phyloP scores from a whole-genome alignment of 2,797 vertebrate species.

The Zalophus californianus region DNA sequence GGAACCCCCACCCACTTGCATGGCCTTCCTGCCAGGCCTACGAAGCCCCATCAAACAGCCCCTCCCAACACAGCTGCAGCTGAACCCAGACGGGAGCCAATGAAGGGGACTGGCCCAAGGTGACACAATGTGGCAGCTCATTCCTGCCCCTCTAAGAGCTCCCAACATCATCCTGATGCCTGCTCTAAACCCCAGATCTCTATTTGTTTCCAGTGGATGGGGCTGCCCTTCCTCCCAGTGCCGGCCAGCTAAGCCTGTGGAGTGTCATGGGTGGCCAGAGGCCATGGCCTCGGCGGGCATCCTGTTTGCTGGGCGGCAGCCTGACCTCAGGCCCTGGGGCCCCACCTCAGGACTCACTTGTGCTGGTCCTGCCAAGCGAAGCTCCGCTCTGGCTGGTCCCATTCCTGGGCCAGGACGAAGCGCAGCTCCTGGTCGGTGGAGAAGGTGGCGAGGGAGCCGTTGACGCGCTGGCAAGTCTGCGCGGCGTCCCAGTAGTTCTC shows the following conservation, averaged over 20 bases:
- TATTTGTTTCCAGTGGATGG: neutral
- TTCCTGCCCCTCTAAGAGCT: neutral
- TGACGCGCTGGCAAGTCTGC: constrained; percentile 97
- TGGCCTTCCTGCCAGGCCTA: neutral
- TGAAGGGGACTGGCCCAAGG: neutral
- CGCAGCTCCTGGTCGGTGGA: constrained; percentile 97
- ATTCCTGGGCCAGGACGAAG: constrained; percentile 97
- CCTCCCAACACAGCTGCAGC: neutral
- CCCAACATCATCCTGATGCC: neutral
- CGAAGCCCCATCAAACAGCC: neutral
- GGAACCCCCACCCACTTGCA: neutral
- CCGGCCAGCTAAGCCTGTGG: neutral
- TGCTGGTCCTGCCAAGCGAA: constrained; percentile 94
- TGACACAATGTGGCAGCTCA: neutral
- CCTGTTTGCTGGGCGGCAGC: too few relatives aligned
- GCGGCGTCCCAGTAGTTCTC: constrained; percentile 99
- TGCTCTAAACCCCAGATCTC: neutral
- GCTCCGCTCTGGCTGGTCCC: constrained; percentile 95
- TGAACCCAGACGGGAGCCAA: neutral
- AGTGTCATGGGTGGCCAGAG: accelerated
- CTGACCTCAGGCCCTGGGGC: neutral
- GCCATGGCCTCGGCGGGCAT: neutral
- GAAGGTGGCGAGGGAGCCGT: constrained; percentile 97
- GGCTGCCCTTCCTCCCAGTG: neutral
- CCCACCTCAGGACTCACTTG: constrained; percentile 90